These are phyloP conservation scores for Agonopterix heracliana DNA, from an alignment of 2,888 invertebrate genomes.

Conservation along the genomic window DNA sequence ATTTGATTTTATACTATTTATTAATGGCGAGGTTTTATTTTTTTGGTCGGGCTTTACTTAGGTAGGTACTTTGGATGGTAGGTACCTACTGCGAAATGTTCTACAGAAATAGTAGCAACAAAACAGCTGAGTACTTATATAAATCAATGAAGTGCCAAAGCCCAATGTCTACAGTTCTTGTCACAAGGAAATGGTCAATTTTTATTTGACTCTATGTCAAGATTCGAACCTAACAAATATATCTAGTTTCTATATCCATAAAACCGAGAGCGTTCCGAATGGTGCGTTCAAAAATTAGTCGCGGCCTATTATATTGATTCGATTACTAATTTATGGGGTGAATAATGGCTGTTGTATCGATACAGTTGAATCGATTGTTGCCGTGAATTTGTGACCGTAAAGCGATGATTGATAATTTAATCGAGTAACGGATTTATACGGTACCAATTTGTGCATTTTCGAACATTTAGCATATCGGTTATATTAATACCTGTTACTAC, in stretches of 20 bases:
- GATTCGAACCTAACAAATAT: conserved; percentile 22
- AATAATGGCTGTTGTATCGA: conserved; percentile 54
- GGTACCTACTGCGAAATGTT: no score
- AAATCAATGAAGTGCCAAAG: no score
- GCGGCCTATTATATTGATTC: conserved; percentile 68
- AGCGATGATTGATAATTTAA: conserved; percentile 35
- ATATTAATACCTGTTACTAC: no score
- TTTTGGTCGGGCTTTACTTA: no score
- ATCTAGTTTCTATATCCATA: conserved; percentile 28
- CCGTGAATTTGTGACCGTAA: conserved; percentile 40
- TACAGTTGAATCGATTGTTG: conserved; percentile 45
- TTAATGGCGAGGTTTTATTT: no score
- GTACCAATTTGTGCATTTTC: conserved; percentile 15
- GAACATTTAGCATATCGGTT: neutral
- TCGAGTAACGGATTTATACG: conserved; percentile 46
- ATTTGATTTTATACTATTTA: no score
- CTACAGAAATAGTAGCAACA: no score
- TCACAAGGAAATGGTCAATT: no score
- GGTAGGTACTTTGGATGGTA: no score
- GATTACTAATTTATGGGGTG: conserved; percentile 71
- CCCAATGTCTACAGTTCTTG: no score
- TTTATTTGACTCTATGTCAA: no score
- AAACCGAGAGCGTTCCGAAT: conserved; percentile 48
- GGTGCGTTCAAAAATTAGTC: conserved; percentile 61
- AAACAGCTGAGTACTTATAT: no score